A percentile compares a stretch with the other conserved stretches of the same genome.
These are phyloP conservation scores for Capromys pilorides DNA, from an alignment of 2,797 vertebrate species.

Conservation along the genomic window DNA sequence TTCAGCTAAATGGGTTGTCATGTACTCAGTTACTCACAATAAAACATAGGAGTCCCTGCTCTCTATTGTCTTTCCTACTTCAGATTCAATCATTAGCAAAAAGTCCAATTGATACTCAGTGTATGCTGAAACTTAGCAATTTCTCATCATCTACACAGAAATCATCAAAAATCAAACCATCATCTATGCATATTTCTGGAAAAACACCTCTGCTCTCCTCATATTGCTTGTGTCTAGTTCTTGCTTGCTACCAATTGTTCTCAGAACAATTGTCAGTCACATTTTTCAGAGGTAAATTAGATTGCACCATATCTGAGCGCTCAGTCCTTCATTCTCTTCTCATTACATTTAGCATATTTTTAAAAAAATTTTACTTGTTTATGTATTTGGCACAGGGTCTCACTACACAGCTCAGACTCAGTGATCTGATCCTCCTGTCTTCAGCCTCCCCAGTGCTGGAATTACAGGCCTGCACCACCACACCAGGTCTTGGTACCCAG, in stretches of 20 bases:
- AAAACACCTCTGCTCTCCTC: neutral
- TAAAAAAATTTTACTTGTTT: too few species aligned
- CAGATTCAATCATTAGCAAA: neutral
- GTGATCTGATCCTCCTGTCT: too few species aligned
- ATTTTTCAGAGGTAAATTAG: conserved; percentile 11
- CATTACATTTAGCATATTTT: neutral
- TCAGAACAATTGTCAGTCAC: neutral
- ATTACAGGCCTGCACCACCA: too few species aligned
- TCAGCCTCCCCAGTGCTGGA: too few species aligned
- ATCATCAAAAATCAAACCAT: neutral
- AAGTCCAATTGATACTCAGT: neutral
- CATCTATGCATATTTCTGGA: neutral
- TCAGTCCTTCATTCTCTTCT: neutral
- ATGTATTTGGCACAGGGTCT: too few species aligned
- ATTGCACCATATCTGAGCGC: neutral
- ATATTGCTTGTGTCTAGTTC: neutral
- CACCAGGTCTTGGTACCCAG: too few species aligned
- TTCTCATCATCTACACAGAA: neutral
- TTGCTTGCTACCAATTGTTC: neutral
- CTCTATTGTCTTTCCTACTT: neutral
- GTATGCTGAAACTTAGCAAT: neutral
- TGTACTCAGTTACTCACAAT: neutral
- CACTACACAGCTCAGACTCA: too few species aligned
- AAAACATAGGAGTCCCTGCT: neutral
- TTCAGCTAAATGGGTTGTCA: neutral